A percentile compares a stretch with the other conserved stretches of the same genome.
These are phyloP conservation scores for Muscicapa comitata DNA, from an alignment of 2,797 vertebrate species.

Conservation along the genomic window DNA sequence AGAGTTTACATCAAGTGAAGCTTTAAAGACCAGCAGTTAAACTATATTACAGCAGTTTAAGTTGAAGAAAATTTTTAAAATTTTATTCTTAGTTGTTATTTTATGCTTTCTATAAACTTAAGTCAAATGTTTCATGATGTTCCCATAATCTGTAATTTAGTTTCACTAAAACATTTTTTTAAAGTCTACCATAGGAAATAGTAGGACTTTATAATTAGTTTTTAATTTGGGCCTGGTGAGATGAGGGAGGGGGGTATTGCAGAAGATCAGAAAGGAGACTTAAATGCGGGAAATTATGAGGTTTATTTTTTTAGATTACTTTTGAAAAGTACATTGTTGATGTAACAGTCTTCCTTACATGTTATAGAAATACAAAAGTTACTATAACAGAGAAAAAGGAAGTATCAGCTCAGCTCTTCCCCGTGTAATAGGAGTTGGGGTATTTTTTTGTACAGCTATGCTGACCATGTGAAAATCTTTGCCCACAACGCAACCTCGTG, in stretches of 20 bases:
- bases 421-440: not conserved
- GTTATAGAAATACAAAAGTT: not conserved
- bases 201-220: not conserved
- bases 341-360: not conserved
- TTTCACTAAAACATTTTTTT: not conserved
- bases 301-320: not conserved
- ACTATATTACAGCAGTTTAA: not conserved
- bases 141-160: not conserved
- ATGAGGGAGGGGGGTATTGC: not conserved
- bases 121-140: not conserved
- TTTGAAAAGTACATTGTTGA: not conserved
- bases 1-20: not conserved
- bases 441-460: not conserved
- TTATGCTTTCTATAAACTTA: not conserved
- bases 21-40: not conserved
- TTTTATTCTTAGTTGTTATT: not conserved
- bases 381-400: not conserved
- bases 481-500: not conserved
- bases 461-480: not conserved
- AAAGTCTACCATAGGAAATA: not conserved
- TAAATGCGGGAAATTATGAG: rapidly evolving
- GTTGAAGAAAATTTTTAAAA: not conserved
- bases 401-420: not conserved
- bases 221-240: not conserved
- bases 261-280: not conserved